Base-by-base conservation (phyloP, 2,797 vertebrate genomes). In the Neomorphus geoffroyi region DNA sequence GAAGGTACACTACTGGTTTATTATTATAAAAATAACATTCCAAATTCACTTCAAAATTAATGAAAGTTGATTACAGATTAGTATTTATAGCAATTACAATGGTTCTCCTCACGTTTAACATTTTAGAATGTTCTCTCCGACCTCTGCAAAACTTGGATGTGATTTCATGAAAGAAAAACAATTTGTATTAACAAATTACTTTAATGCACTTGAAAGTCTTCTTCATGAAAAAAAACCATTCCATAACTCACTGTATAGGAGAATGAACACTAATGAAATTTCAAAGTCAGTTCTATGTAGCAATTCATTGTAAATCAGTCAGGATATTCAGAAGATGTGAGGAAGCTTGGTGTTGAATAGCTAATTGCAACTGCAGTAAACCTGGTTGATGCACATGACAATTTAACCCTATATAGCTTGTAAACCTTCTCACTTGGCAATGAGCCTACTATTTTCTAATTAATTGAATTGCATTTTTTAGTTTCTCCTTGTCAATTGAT, bases 171-270 rank as follows among this genome's bases (percentile, higher is more conserved):
- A 88, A 94, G 93, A 71, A 92, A 97, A 96, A 37, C 71, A 97
- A 86, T 95, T 92, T 97, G 84, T 74, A 92, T 95, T 94, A 96
- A 94, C 75, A 86, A 96, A 96, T 94, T 18, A 93, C 65, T 96
- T 84, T n/a, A 86, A 61, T 90, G 58, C 54, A 88, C 81, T 96
- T 94, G 96, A 93, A 97, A 96, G 80, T 75, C 10, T 14, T 96
- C 90, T 86, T 88, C 89, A 61, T 77, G 92, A 96, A 96, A 96
- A 5, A 95, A 97, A 97, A 88, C n/a, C 95, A 71, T 80, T 96
- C 82, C 28, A 33, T 93, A 73, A 73, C 83, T 94, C 75, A 96
- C 33, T 86, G 91, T 22, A 50, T 67, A 94, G 41, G 51, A 80
- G 80, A 94, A 95, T 84, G 75, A 94, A 60, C 27, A 50, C 39